Base-by-base conservation (phyloP, 1,140 invertebrate genomes). In the Drosophila murphyi region DNA sequence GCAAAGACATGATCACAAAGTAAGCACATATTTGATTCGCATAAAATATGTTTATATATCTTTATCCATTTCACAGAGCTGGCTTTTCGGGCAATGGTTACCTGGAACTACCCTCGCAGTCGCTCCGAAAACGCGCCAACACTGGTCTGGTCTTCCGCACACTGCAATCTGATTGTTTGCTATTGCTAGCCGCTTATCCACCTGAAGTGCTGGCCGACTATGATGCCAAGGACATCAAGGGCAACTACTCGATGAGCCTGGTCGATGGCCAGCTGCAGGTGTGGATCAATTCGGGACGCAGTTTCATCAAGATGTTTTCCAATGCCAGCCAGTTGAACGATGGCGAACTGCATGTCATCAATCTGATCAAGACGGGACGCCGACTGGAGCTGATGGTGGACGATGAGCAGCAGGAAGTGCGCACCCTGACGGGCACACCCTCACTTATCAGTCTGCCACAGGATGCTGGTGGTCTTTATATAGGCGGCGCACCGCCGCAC, bases 121-220 rank as follows among this genome's bases (percentile, higher is more conserved):
- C 94, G 0, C 88, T 97, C 0, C 94, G 94, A 39, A 96, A 95
- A 81, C 96, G 94, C 74, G 94, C 94, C 51, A 94, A 94, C 28
- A 93, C 97, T 20, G 96, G 96, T 6, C 94, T 98, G 50, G 96
- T 97, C 3, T 98, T 98, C 92, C 94, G 96, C 63, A 97, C 97
- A 0, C 92, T 94, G 3, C 94, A 96, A 70, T 82, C 94, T 0
- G 94, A 96, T 76, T 96, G 96, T 3, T 91, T 98, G 20, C 90
- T 98, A 0, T 89, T 98, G 65, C 92, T 97, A 28, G 96, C 96
- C 0, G 96, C 96, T 0, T 96, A 96, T 54, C 93, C 95, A 41
- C 94, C 94, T 0, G 92, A 94, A 51, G 92, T 94, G 20, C 93
- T 93, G 50, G 92, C 51, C 68, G 95, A 93, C 37, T 93, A 91